Conservation (phyloP, 2,113 vertebrate genomes). For the Anoplopoma fimbria region DNA sequence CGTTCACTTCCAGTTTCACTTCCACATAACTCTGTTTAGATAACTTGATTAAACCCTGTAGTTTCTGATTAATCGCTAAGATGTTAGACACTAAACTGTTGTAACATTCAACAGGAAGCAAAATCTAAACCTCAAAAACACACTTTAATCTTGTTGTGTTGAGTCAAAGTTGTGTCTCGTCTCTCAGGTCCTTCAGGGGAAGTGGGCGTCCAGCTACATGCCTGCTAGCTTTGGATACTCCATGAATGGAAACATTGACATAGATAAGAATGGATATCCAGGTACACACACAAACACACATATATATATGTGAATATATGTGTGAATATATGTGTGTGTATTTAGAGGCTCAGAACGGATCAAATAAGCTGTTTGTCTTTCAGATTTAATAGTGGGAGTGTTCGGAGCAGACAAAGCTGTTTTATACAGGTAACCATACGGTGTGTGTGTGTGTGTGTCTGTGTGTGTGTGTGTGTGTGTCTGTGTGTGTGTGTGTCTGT, state of each 20-base stretch:
- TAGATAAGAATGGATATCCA: constrained; percentile 96
- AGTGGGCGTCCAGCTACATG: constrained; percentile 91
- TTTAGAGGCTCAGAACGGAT: constrained; percentile 16
- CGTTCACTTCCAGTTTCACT: no score
- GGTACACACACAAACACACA: constrained; percentile 76
- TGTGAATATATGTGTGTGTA: background rate
- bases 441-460: constrained; percentile 37
- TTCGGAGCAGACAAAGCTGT: constrained; percentile 96
- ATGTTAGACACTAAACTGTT: no score
- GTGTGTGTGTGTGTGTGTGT: constrained; percentile 26
- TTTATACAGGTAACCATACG: constrained; percentile 89
- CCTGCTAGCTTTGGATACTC: constrained; percentile 97
- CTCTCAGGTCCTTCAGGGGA: constrained; percentile 87
- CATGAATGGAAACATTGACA: constrained; percentile 93
- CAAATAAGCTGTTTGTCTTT: constrained; percentile 30
- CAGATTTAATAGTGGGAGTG: constrained; percentile 95
- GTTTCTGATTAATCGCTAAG: no score
- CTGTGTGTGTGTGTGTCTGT: background rate
- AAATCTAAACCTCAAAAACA: no score
- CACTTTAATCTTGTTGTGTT: background rate
- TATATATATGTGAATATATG: background rate
- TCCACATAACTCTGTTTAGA: no score
- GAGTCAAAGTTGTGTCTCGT: background rate
- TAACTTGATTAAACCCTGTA: no score
- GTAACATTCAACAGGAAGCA: background rate